phyloP scores from a whole-genome alignment of 2,797 vertebrate genomes.

The Phrynocephalus vlangalii region DNA sequence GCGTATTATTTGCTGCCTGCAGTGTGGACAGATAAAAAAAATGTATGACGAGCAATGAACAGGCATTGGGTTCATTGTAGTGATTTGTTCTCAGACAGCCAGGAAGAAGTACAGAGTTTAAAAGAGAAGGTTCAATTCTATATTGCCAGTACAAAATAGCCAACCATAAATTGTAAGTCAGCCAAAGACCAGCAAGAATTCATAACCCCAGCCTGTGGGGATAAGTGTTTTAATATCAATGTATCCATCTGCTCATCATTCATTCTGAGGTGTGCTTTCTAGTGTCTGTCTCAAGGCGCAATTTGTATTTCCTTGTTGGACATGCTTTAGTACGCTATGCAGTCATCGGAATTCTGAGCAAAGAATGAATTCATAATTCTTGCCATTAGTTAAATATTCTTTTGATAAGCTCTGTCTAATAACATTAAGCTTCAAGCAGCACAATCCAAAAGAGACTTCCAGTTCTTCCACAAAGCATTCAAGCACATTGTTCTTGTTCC shows the following conservation, averaged over 20 bases:
- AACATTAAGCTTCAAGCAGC: neutral
- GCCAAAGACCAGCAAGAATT: conserved; percentile 23
- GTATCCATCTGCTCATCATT: conserved; percentile 40
- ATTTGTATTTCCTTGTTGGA: conserved; percentile 26
- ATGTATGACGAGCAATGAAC: neutral
- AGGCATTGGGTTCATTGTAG: conserved; percentile 2
- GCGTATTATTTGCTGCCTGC: neutral
- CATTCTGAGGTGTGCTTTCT: conserved; percentile 31
- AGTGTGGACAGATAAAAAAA: neutral
- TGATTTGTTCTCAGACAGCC: conserved; percentile 34
- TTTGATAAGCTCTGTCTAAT: conserved; percentile 57
- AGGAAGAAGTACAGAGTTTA: conserved; percentile 38
- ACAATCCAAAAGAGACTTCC: conserved; percentile 29
- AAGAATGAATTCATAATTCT: conserved; percentile 59
- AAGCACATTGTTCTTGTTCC: conserved; percentile 2
- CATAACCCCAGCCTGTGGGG: conserved; percentile 29
- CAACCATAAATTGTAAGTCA: conserved; percentile 25
- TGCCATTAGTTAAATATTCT: conserved; percentile 58
- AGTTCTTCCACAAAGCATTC: conserved; percentile 45
- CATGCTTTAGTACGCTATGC: neutral
- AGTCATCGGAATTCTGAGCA: conserved; percentile 39
- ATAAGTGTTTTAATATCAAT: conserved; percentile 29
- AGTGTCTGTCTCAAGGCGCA: conserved; percentile 17
- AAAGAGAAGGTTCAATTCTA: neutral
- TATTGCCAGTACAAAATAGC: conserved; percentile 14